These are phyloP conservation scores for Aleadryas rufinucha DNA, from an alignment of 2,113 vertebrate species.

Conservation along the genomic window DNA sequence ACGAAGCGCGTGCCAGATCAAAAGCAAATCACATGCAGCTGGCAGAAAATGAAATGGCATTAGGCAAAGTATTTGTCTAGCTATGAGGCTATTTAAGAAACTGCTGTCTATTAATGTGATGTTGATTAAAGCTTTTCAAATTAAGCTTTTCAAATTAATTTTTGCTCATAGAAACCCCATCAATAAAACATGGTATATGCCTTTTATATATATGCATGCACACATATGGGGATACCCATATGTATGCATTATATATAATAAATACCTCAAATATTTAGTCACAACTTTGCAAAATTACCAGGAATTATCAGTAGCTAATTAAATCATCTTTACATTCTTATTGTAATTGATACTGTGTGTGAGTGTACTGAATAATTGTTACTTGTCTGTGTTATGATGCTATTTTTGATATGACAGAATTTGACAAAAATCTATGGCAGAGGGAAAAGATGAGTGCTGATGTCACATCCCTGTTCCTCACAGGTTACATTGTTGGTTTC, in stretches of 20 bases:
- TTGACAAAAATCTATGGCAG: not conserved
- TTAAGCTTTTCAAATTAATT: slow-evolving; percentile 47
- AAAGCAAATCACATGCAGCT: slow-evolving; percentile 60
- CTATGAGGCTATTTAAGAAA: slow-evolving; percentile 55
- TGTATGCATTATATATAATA: not conserved
- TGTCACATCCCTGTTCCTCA: not conserved
- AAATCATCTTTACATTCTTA: not conserved
- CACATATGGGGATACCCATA: not conserved
- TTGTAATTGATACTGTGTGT: not conserved
- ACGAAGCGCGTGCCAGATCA: slow-evolving; percentile 65
- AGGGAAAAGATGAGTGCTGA: not conserved
- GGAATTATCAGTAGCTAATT: not conserved
- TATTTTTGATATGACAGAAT: not conserved
- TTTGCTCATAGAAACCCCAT: not conserved
- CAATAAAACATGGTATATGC: slow-evolving; percentile 8
- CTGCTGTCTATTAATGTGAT: slow-evolving; percentile 42
- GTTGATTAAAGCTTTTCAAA: slow-evolving; percentile 43
- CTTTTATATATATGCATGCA: not conserved
- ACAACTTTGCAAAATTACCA: not conserved
- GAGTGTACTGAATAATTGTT: not conserved
- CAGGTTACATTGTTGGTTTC: rapidly evolving
- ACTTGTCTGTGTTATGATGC: not conserved
- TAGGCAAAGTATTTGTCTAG: slow-evolving; percentile 58
- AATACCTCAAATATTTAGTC: not conserved
- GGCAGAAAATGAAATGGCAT: slow-evolving; percentile 55